Evolutionary conservation across 2,113 vertebrate species (phyloP).

Genomic region (Tenebrosternarchus preto): DNA sequence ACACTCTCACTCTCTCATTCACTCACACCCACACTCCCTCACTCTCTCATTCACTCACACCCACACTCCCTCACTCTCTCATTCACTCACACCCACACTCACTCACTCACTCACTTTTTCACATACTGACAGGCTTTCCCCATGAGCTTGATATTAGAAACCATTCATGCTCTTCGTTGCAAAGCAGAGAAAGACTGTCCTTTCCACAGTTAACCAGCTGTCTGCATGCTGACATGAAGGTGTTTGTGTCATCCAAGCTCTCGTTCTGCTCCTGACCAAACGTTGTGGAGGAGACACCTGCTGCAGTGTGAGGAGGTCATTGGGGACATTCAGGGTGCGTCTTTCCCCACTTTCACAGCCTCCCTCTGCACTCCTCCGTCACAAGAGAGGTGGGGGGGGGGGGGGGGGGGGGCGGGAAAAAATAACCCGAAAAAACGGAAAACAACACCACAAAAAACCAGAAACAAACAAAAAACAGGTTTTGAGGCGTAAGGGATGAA

Average conservation of each 20-base stretch:
- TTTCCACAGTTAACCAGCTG: background rate
- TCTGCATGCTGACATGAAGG: background rate
- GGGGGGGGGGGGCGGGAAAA: too few species aligned
- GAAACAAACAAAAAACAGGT: too few species aligned
- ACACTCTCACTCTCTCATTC: background rate
- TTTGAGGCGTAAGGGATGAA: too few species aligned
- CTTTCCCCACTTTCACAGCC: constrained; percentile 18
- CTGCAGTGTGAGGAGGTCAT: background rate
- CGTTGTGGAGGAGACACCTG: background rate
- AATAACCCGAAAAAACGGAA: too few species aligned
- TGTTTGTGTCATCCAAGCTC: background rate
- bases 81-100: constrained; percentile 38
- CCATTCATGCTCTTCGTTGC: background rate
- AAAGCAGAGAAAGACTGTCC: background rate
- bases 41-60: constrained; percentile 30
- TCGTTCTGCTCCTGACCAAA: background rate
- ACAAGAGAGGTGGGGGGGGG: background rate
- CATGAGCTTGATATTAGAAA: constrained; percentile 31
- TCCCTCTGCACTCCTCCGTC: too few species aligned
- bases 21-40: too few species aligned
- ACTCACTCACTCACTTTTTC: background rate
- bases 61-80: background rate
- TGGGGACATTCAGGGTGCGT: background rate
- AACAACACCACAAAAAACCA: too few species aligned
- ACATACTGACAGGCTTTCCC: background rate